A percentile compares a stretch with the other conserved stretches of the same genome.
phyloP scores from a whole-genome alignment of 2,888 invertebrate species.

The Hypomecis atomaria region DNA sequence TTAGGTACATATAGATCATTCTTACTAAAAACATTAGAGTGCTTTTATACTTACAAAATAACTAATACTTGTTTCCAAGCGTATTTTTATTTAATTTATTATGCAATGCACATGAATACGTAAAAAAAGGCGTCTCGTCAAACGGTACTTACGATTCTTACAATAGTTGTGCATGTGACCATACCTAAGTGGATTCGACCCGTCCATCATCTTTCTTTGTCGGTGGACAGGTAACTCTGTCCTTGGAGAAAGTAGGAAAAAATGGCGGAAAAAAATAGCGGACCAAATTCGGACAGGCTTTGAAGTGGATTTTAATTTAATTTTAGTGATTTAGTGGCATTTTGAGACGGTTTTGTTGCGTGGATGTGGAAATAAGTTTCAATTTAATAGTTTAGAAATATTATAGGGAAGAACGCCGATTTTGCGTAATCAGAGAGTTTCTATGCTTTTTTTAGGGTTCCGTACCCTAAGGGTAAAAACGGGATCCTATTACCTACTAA shows the following conservation, averaged over 20 bases:
- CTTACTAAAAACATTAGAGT: no score
- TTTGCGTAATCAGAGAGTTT: no score
- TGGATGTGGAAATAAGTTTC: no score
- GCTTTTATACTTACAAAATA: no score
- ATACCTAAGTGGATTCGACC: conserved; percentile 43
- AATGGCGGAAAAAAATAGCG: conserved; percentile 5
- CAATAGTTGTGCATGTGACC: conserved; percentile 19
- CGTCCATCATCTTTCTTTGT: conserved; percentile 53
- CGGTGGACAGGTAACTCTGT: conserved; percentile 50
- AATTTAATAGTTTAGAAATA: no score
- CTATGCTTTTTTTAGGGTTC: no score
- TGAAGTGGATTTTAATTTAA: conserved; percentile 36
- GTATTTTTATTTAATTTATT: no score
- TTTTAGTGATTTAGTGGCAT: conserved; percentile 27
- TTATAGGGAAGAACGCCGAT: no score
- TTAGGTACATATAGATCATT: no score
- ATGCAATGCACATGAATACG: not conserved
- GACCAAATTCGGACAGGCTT: conserved; percentile 35
- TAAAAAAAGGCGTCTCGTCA: not conserved
- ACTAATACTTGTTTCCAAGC: no score
- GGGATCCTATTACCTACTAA: no score
- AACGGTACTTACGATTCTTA: conserved; percentile 32
- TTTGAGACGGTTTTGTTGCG: conserved; percentile 2
- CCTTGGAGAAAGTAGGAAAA: conserved; percentile 48
- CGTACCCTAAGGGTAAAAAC: no score